Evolutionary conservation across 2,888 invertebrate species (phyloP).

Genomic region (Chromoteleia sp.): DNA sequence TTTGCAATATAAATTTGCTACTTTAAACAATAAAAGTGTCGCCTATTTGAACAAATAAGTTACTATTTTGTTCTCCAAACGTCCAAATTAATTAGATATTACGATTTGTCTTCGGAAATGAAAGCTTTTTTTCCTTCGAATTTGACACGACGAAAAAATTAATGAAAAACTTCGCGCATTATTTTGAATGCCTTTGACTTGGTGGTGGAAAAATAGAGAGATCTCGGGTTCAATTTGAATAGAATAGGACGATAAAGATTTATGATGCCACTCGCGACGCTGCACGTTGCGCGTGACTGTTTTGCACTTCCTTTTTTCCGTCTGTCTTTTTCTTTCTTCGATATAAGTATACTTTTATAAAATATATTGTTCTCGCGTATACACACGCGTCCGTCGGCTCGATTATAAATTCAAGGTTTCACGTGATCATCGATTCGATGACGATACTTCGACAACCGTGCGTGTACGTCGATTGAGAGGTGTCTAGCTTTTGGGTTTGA

Average conservation of each 20-base stretch:
- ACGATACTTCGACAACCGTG: constrained; percentile 18
- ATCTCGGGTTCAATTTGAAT: constrained; percentile 67
- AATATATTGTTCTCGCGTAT: constrained; percentile 37
- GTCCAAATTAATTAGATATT: no score
- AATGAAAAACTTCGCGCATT: constrained; percentile 10
- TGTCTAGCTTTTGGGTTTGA: neutral
- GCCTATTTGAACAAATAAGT: no score
- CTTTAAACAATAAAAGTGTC: no score
- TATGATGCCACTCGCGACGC: constrained; percentile 55
- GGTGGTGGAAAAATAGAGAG: constrained; percentile 58
- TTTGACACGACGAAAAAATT: constrained; percentile 9
- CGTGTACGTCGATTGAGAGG: neutral
- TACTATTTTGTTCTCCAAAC: no score
- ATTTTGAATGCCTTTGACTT: constrained; percentile 52
- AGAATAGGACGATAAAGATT: constrained; percentile 67
- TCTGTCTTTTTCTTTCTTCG: constrained; percentile 43
- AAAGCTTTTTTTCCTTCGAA: constrained; percentile 13
- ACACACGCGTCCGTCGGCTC: constrained; percentile 24
- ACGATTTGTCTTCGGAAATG: no score
- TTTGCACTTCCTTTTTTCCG: constrained; percentile 65
- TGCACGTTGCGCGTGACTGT: constrained; percentile 60
- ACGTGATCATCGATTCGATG: constrained; percentile 28
- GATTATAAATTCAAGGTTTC: constrained; percentile 56
- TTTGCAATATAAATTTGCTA: no score
- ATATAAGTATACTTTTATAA: constrained; percentile 52